Evolutionary conservation across 92 coral and sea anemone species (phyloP).

Genomic region (Isaurus tuberculatus): DNA sequence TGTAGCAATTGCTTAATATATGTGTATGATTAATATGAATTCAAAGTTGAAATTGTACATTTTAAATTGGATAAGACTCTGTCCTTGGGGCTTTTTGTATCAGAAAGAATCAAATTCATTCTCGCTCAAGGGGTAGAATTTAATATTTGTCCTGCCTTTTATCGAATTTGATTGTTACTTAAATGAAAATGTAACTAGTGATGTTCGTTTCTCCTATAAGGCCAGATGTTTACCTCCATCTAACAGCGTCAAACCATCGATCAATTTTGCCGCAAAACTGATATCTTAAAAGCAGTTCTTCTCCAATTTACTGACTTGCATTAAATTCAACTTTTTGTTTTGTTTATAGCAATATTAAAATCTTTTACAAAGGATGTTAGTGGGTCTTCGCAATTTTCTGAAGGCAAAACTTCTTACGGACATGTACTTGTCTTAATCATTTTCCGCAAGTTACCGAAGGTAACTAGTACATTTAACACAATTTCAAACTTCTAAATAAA

Average conservation of each 20-base stretch:
- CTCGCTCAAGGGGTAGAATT: slow-evolving; percentile 24
- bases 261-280: slow-evolving; percentile 38
- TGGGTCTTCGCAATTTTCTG: no score
- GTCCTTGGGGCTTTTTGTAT: slow-evolving; percentile 38
- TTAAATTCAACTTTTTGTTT: slow-evolving; percentile 18
- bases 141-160: background rate
- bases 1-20: slow-evolving; percentile 11
- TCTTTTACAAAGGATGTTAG: background rate
- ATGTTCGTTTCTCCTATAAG: slow-evolving; percentile 10
- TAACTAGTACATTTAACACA: no score
- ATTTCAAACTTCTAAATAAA: slow-evolving; percentile 22
- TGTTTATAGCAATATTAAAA: no score
- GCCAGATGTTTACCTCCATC: slow-evolving; percentile 34
- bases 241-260: slow-evolving; percentile 18
- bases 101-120: slow-evolving; percentile 32
- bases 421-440: background rate
- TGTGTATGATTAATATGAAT: background rate
- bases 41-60: slow-evolving; percentile 14
- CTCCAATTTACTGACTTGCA: slow-evolving; percentile 29
- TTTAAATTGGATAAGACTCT: background rate
- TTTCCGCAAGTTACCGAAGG: slow-evolving; percentile 12
- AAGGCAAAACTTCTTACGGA: background rate
- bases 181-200: background rate
- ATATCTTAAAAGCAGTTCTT: slow-evolving; percentile 46
- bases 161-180: background rate